Conservation (phyloP, 2,888 invertebrate genomes). For the Acleris cristana region DNA sequence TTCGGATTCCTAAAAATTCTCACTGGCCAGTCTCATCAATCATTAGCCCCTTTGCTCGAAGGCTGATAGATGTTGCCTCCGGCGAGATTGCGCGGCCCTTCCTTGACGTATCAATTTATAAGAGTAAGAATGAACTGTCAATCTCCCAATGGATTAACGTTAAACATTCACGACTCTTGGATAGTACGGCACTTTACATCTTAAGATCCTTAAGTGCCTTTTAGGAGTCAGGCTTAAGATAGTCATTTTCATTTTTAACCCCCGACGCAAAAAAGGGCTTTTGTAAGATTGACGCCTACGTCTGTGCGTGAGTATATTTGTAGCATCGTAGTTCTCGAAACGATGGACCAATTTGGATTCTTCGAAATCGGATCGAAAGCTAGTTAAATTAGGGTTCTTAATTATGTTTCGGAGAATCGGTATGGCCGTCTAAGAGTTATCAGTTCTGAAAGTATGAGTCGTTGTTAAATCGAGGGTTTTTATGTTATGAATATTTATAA, state of each 20-base stretch:
- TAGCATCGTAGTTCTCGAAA: too few species aligned
- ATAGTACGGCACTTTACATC: conserved; percentile 24
- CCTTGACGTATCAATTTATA: conserved; percentile 80
- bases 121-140: conserved; percentile 76
- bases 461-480: too few species aligned
- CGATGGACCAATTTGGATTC: too few species aligned
- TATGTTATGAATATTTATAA: too few species aligned
- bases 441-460: too few species aligned
- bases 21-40: conserved; percentile 71
- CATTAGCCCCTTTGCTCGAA: conserved; percentile 60
- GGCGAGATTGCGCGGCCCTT: conserved; percentile 66
- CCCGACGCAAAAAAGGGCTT: background rate
- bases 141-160: conserved; percentile 62
- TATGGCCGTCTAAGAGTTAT: too few species aligned
- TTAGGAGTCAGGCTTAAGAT: conserved; percentile 4
- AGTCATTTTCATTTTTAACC: background rate
- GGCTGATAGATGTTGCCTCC: conserved; percentile 68
- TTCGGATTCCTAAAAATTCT: conserved; percentile 47
- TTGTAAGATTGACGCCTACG: too few species aligned
- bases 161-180: conserved; percentile 48
- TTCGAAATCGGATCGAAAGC: too few species aligned
- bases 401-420: too few species aligned
- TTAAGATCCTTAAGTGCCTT: conserved; percentile 21
- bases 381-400: too few species aligned
- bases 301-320: too few species aligned